Evolutionary conservation across 1,140 invertebrate species (phyloP).

Genomic region (Drosophila mauritiana): DNA sequence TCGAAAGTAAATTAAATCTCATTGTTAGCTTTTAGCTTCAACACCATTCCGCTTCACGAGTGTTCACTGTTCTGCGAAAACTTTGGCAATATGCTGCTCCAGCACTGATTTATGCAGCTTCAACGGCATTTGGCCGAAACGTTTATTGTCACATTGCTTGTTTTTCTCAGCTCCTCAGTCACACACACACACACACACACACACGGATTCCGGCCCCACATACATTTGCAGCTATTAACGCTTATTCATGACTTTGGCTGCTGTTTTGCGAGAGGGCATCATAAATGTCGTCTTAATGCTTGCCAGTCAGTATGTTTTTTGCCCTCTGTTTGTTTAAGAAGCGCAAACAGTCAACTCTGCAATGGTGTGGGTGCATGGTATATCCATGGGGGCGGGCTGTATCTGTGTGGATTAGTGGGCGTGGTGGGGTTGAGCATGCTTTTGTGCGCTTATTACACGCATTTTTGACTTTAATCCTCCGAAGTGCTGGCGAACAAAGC

Average conservation of each 20-base stretch:
- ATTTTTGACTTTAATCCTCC: constrained; percentile 83
- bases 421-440: constrained; percentile 60
- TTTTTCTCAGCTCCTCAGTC: constrained; percentile 14
- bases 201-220: not conserved
- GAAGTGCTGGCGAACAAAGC: constrained; percentile 77
- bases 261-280: constrained; percentile 58
- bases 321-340: constrained; percentile 52
- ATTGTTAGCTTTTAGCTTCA: not conserved
- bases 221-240: constrained; percentile 56
- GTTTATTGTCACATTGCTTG: constrained; percentile 57
- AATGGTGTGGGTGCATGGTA: constrained; percentile 5
- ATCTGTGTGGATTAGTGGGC: constrained; percentile 24
- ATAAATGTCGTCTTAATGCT: constrained; percentile 74
- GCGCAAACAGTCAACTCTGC: constrained; percentile 20
- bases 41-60: not conserved
- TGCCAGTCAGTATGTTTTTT: constrained; percentile 53
- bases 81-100: constrained; percentile 36
- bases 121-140: constrained; percentile 45
- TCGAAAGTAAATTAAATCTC: not conserved
- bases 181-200: constrained; percentile 8
- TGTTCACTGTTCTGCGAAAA: not conserved
- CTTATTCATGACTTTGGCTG: constrained; percentile 62
- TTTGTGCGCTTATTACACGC: constrained; percentile 81
- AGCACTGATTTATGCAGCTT: constrained; percentile 59
- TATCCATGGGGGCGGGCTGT: constrained; percentile 8